These are phyloP conservation scores for Hylyphantes graminicola DNA, from an alignment of 1,140 invertebrate species.

Conservation along the genomic window DNA sequence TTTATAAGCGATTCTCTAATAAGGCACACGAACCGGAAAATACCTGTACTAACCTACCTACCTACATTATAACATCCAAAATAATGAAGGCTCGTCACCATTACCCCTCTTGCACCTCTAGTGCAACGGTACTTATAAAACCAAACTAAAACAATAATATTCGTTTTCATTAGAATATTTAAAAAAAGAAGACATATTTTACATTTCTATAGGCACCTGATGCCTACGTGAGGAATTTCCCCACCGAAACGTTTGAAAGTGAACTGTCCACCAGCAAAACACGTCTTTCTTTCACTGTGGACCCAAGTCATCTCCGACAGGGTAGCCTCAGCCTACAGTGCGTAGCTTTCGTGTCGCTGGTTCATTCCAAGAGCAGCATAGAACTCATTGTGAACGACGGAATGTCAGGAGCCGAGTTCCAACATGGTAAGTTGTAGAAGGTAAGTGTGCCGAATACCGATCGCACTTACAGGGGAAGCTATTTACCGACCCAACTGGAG, in stretches of 20 bases:
- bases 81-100: no score
- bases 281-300: slow-evolving; percentile 34
- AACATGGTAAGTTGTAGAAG: slow-evolving; percentile 28
- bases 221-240: slow-evolving; percentile 16
- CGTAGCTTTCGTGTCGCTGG: slow-evolving; percentile 24
- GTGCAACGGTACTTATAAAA: no score
- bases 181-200: neutral
- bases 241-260: slow-evolving; percentile 21
- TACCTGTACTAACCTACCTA: no score
- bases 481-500: no score
- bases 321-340: slow-evolving; percentile 38
- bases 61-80: no score
- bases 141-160: no score
- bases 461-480: no score
- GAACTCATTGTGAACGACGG: slow-evolving; percentile 45
- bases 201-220: slow-evolving; percentile 2
- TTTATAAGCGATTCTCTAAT: no score
- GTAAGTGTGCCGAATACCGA: no score
- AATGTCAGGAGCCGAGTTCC: slow-evolving; percentile 43
- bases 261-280: slow-evolving; percentile 32
- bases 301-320: slow-evolving; percentile 39
- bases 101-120: no score
- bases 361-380: slow-evolving; percentile 44
- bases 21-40: no score
- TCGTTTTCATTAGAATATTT: no score